Conservation (phyloP, 2,888 invertebrate genomes). For the Tetranychus truncatus region DNA sequence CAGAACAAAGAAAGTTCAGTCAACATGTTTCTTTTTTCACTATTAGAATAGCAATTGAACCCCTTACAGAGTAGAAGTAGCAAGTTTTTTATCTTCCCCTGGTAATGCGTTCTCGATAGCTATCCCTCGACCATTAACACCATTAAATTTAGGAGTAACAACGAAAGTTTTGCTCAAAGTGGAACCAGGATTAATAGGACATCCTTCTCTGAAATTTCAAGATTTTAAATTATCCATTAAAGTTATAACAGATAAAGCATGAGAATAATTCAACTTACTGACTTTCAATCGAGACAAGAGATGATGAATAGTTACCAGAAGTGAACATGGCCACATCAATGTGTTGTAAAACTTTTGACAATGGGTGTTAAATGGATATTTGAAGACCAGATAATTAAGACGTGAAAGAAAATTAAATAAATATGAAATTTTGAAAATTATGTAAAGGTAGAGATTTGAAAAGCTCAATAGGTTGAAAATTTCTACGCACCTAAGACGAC, state of each 20-base stretch:
- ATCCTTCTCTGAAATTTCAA: constrained; percentile 49
- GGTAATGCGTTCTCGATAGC: constrained; percentile 80
- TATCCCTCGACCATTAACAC: constrained; percentile 67
- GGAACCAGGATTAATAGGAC: constrained; percentile 68
- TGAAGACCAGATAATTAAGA: too few species aligned
- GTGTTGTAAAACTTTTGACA: constrained; percentile 55
- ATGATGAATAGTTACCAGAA: constrained; percentile 77
- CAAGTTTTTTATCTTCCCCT: constrained; percentile 58
- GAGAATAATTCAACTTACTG: constrained; percentile 44
- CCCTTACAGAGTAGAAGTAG: constrained; percentile 74
- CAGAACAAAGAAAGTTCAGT: constrained; percentile 7
- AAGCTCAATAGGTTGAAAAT: background rate
- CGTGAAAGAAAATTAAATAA: too few species aligned
- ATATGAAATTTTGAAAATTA: background rate
- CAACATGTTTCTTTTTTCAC: background rate
- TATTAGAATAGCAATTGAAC: background rate
- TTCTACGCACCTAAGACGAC: constrained; percentile 47
- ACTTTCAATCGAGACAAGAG: constrained; percentile 69
- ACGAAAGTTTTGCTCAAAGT: constrained; percentile 72
- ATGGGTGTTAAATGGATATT: background rate
- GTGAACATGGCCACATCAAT: constrained; percentile 90
- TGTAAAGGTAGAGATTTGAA: background rate
- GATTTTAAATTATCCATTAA: too few species aligned
- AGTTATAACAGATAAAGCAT: too few species aligned
- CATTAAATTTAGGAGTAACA: constrained; percentile 56